Conservation (phyloP, 2,888 invertebrate genomes). For the Cataglyphis altisquamis region DNA sequence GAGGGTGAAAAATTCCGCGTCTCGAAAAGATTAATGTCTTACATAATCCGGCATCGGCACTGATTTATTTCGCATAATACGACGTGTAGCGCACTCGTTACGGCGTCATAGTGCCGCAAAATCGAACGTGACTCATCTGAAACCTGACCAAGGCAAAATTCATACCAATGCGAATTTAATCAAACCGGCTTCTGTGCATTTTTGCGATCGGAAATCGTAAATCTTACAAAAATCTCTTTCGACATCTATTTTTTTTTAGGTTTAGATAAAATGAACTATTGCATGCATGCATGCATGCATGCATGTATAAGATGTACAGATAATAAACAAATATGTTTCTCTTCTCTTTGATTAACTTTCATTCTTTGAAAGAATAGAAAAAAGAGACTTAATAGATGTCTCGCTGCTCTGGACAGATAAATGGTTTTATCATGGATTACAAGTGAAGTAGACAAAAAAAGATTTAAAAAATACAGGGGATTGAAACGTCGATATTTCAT, state of each 20-base stretch:
- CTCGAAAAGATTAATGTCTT: conserved; percentile 57
- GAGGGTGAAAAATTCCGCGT: conserved; percentile 56
- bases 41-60: conserved; percentile 54
- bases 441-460: conserved; percentile 16
- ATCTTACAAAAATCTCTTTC: not conserved
- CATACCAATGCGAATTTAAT: conserved; percentile 49
- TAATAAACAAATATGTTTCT: conserved; percentile 11
- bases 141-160: conserved; percentile 30
- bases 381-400: conserved; percentile 17
- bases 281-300: not conserved
- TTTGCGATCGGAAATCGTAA: not conserved
- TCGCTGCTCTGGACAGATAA: conserved; percentile 26
- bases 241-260: not conserved
- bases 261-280: not conserved
- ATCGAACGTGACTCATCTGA: conserved; percentile 47
- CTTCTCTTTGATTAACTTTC: not conserved
- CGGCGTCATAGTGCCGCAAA: conserved; percentile 2
- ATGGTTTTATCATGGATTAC: conserved; percentile 28
- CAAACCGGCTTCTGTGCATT: conserved; percentile 35
- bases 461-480: conserved; percentile 12
- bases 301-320: not conserved
- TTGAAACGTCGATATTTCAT: conserved; percentile 50
- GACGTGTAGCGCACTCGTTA: conserved; percentile 48
- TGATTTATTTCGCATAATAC: conserved; percentile 57
- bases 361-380: not conserved